phyloP scores from a whole-genome alignment of 1,140 invertebrate genomes.

The Heliconius himera region DNA sequence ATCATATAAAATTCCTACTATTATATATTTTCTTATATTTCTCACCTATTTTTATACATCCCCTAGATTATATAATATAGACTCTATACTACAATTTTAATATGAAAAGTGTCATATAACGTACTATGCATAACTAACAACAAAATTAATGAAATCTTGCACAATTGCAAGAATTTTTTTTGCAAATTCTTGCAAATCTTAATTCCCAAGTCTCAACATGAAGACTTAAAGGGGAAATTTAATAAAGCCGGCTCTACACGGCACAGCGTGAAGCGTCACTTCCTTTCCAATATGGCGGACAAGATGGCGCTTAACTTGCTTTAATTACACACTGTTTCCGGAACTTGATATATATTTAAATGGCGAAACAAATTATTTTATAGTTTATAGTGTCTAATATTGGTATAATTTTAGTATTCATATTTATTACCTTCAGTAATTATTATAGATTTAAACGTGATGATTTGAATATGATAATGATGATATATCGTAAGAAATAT shows the following conservation, averaged over 20 bases:
- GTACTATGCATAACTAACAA: neutral
- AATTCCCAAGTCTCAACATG: constrained; percentile 1
- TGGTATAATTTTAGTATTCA: neutral
- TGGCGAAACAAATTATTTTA: neutral
- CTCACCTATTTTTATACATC: no score
- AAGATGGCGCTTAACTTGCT: constrained; percentile 23
- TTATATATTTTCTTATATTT: no score
- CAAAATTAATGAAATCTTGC: neutral
- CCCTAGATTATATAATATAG: no score
- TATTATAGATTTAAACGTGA: no score
- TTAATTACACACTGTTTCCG: constrained; percentile 10
- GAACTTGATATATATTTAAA: constrained; percentile 3
- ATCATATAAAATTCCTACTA: no score
- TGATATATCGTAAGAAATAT: no score
- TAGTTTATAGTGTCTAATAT: neutral
- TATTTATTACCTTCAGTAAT: no score
- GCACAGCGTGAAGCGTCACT: constrained; percentile 33
- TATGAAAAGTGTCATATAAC: no score
- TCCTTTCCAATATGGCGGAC: constrained; percentile 45
- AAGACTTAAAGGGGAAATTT: constrained; percentile 30
- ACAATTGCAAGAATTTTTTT: neutral
- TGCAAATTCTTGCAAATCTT: constrained; percentile 4
- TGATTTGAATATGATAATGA: no score
- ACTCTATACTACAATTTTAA: no score
- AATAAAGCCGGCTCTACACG: constrained; percentile 29